Evolutionary conservation across 2,797 vertebrate species (phyloP), one percentile per base, ranked within the genome.

Genomic region (Jordanella pulchra): DNA sequence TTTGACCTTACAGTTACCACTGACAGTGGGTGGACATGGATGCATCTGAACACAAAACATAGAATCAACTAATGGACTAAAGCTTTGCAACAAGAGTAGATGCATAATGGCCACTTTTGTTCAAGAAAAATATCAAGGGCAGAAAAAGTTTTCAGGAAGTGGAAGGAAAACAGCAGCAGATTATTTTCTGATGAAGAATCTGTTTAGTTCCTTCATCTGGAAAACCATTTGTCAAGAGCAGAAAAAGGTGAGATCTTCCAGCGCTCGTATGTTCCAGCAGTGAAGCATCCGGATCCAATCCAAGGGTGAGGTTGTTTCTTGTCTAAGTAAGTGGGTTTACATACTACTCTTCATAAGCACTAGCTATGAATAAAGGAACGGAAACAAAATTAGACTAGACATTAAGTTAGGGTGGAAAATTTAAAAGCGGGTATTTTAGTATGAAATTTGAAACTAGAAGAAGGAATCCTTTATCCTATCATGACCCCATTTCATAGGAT

Each of bases 401-500:
- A 39, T 39, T 39, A 39, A 5, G 9, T 58, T 32, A 35, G 32
- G 35, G 14, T 25, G 4, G 17, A 42, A 63, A 39, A 63, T 23
- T 21, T 14, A 61, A 61, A 61, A n/a, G 1, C 58, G 39, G 15
- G 3, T 18, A 48, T 21, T 21, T 47, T 50, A 7, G 7, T 50
- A 21, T 25, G 23, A 61, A 9, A 48, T 23, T 12, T 21, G 27
- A 21, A 30, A 17, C 32, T 47, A 32, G 35, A 58, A 56, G 82
- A 72, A 80, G 64, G 67, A 79, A 80, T 72, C 72, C 50, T 50
- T 53, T 69, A 75, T 42, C 32, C 66, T 28, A 13, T 64, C 44
- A 2, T 89, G 87, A 88, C 91, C 35, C 89, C 75, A 87, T 47
- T 92, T 91, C 84, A 80, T 74, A 85, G 74, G 69, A 69, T 80